Evolutionary conservation across 2,888 invertebrate species (phyloP).

Genomic region (Erebia ligea): DNA sequence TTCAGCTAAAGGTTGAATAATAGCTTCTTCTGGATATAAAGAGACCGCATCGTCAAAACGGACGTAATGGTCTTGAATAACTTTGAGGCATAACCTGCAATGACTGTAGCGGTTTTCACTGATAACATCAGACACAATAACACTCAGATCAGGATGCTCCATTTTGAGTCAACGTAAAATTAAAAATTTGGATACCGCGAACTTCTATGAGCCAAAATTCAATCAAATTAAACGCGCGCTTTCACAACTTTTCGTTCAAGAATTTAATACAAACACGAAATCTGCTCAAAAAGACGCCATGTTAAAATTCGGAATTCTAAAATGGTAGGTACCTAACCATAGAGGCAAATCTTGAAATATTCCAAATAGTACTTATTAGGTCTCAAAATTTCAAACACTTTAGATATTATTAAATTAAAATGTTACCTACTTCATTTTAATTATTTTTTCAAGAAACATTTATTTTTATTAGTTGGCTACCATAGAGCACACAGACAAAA

Average conservation of each 20-base stretch:
- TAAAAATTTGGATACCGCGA: conserved; percentile 2
- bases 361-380: too few relatives aligned
- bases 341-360: not conserved
- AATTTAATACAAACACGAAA: conserved; percentile 44
- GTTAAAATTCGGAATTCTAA: conserved; percentile 25
- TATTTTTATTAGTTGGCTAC: too few relatives aligned
- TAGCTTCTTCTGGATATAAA: conserved; percentile 44
- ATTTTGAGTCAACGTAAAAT: conserved; percentile 35
- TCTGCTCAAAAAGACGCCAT: conserved; percentile 33
- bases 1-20: conserved; percentile 51
- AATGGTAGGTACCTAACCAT: conserved; percentile 5
- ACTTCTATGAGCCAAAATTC: conserved; percentile 23
- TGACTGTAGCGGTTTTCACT: conserved; percentile 62
- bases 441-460: too few relatives aligned
- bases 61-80: conserved; percentile 58
- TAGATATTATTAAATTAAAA: too few relatives aligned
- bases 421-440: too few relatives aligned
- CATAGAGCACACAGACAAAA: too few relatives aligned
- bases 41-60: conserved; percentile 61
- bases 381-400: too few relatives aligned
- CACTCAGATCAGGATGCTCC: conserved; percentile 53
- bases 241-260: conserved; percentile 67
- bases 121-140: conserved; percentile 62
- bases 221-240: conserved; percentile 56
- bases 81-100: conserved; percentile 73